A percentile compares a stretch with the other conserved stretches of the same genome.
These are phyloP conservation scores for Cheilosia variabilis DNA, from an alignment of 2,888 invertebrate species.

Conservation along the genomic window DNA sequence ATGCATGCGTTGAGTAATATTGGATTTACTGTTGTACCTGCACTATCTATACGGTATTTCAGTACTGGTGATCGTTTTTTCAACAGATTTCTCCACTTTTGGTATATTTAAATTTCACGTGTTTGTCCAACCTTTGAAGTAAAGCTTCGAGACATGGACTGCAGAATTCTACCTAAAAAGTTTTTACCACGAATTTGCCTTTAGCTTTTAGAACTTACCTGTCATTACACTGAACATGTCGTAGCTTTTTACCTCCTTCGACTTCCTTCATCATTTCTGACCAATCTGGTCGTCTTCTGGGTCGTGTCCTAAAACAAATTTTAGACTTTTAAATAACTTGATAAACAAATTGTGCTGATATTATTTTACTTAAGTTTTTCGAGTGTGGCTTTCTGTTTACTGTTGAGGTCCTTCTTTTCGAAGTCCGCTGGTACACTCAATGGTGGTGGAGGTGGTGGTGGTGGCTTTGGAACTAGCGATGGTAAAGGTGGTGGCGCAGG, in stretches of 20 bases:
- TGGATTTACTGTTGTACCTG: too few species aligned
- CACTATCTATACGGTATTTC: too few species aligned
- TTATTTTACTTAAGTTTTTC: constrained; percentile 87
- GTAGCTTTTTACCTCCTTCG: constrained; percentile 91
- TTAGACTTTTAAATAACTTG: constrained; percentile 22
- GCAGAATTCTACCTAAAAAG: too few species aligned
- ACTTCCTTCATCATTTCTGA: constrained; percentile 95
- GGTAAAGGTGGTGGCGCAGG: constrained; percentile 83
- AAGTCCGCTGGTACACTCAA: constrained; percentile 86
- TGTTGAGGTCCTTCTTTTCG: constrained; percentile 86
- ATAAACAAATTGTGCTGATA: constrained; percentile 9
- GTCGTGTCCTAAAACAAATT: constrained; percentile 85
- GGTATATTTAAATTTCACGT: too few species aligned
- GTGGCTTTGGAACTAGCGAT: constrained; percentile 84
- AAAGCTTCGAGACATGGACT: too few species aligned
- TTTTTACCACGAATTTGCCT: neutral
- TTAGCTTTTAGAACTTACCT: constrained; percentile 84
- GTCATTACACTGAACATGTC: constrained; percentile 94
- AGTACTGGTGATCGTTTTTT: too few species aligned
- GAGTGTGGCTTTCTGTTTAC: constrained; percentile 87
- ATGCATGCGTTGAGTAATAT: too few species aligned
- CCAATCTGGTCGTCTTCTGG: constrained; percentile 94
- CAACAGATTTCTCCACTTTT: too few species aligned
- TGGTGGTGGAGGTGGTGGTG: constrained; percentile 89
- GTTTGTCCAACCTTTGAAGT: too few species aligned